Percentiles rank a stretch among this genome's conserved stretches.
Conservation (phyloP, 1,140 invertebrate genomes). For the Epicauta chinensis region DNA sequence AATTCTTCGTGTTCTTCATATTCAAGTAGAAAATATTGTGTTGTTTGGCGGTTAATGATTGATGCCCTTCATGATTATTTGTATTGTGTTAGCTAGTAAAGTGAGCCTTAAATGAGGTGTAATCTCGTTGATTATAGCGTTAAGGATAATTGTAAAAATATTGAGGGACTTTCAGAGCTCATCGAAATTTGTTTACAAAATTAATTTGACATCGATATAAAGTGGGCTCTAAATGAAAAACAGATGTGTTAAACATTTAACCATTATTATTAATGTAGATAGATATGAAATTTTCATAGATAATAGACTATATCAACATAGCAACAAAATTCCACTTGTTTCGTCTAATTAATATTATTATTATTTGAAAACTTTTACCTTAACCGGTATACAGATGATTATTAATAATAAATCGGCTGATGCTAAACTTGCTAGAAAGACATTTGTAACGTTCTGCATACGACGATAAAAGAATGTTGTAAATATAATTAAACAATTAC, state of each 20-base stretch:
- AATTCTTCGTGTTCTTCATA: too few species aligned
- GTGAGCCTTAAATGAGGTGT: too few species aligned
- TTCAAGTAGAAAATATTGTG: too few species aligned
- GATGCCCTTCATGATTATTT: too few species aligned
- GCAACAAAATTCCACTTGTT: constrained; percentile 3
- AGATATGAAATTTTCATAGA: constrained; percentile 1
- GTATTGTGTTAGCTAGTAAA: too few species aligned
- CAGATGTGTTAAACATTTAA: constrained; percentile 12
- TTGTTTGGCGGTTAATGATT: too few species aligned
- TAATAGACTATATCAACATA: neutral
- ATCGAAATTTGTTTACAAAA: constrained; percentile 3
- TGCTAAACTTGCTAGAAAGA: constrained; percentile 64
- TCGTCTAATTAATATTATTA: too few species aligned
- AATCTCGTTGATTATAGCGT: too few species aligned
- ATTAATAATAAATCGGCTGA: constrained; percentile 67
- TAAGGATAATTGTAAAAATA: too few species aligned
- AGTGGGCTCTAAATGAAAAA: neutral
- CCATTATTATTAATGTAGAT: constrained; percentile 4
- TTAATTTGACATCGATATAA: constrained; percentile 8
- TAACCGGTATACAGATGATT: constrained; percentile 67
- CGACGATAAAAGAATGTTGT: constrained; percentile 35
- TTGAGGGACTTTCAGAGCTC: too few species aligned
- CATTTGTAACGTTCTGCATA: constrained; percentile 54
- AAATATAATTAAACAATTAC: constrained; percentile 54
- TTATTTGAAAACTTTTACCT: constrained; percentile 49